Evolutionary conservation across 2,888 invertebrate species (phyloP).

Genomic region (Schizaphis graminum): DNA sequence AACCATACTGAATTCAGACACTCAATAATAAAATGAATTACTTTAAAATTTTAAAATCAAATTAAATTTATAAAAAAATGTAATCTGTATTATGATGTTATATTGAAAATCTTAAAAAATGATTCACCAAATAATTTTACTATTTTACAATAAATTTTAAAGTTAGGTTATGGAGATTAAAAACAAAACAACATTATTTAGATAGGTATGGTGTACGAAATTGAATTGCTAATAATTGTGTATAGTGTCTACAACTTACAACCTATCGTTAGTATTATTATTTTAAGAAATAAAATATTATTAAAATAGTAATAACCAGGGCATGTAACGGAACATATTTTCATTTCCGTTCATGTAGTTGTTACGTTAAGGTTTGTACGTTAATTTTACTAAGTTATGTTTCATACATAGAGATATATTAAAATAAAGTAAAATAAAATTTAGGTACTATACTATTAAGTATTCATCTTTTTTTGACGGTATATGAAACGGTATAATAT

Average conservation of each 20-base stretch:
- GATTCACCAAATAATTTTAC: background rate
- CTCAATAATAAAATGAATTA: background rate
- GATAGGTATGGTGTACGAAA: background rate
- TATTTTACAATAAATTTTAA: background rate
- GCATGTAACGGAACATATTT: conserved; percentile 53
- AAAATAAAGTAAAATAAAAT: background rate
- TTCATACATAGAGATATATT: background rate
- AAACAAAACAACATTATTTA: background rate
- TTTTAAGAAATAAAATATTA: background rate
- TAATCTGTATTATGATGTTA: background rate
- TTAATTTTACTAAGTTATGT: background rate
- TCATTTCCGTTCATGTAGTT: conserved; percentile 19
- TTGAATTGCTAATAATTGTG: background rate
- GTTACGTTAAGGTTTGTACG: background rate
- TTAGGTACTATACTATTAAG: background rate
- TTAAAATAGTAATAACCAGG: conserved; percentile 37
- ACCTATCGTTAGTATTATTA: conserved; percentile 4
- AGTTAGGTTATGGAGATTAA: background rate
- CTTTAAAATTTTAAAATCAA: background rate
- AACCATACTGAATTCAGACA: background rate
- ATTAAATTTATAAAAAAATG: background rate
- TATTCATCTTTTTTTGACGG: background rate
- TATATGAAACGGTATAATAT: conserved; percentile 4
- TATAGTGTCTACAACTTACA: background rate
- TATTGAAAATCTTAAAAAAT: background rate